A percentile compares a stretch with the other conserved stretches of the same genome.
Evolutionary conservation across 2,888 invertebrate genomes (phyloP).

Genomic region (Adela reaumurella): DNA sequence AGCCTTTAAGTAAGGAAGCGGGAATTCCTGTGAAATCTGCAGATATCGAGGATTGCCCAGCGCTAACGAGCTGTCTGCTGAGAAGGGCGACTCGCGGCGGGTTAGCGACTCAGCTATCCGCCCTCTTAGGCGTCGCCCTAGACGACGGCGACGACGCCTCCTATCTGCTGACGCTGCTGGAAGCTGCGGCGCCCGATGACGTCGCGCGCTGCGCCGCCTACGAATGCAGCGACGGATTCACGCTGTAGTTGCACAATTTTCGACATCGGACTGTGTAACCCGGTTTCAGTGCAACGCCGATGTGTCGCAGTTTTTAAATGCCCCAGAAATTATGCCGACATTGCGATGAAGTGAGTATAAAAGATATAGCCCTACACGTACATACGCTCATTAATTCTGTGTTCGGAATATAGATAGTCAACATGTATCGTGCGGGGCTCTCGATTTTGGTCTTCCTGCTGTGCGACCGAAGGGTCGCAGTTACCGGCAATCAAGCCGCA

Average conservation of each 20-base stretch:
- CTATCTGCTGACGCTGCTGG: slow-evolving; percentile 36
- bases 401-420: neutral
- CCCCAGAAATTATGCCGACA: no score
- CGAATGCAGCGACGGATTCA: slow-evolving; percentile 31
- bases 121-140: slow-evolving; percentile 37
- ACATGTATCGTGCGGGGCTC: neutral
- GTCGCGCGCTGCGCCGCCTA: slow-evolving; percentile 47
- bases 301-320: no score
- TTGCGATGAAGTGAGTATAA: neutral
- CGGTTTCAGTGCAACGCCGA: neutral
- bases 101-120: slow-evolving; percentile 32
- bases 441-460: neutral
- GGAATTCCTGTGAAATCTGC: neutral
- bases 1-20: slow-evolving; percentile 28
- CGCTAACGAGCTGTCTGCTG: slow-evolving; percentile 39
- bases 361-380: neutral
- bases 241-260: neutral
- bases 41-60: slow-evolving; percentile 33
- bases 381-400: neutral
- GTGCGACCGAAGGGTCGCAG: neutral
- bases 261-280: neutral
- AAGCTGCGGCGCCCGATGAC: slow-evolving; percentile 39
- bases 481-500: slow-evolving; percentile 5
- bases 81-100: slow-evolving; percentile 27
- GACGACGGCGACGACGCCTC: slow-evolving; percentile 39